Base-by-base conservation (phyloP, 2,888 invertebrate species). In the Cantharis rustica region DNA sequence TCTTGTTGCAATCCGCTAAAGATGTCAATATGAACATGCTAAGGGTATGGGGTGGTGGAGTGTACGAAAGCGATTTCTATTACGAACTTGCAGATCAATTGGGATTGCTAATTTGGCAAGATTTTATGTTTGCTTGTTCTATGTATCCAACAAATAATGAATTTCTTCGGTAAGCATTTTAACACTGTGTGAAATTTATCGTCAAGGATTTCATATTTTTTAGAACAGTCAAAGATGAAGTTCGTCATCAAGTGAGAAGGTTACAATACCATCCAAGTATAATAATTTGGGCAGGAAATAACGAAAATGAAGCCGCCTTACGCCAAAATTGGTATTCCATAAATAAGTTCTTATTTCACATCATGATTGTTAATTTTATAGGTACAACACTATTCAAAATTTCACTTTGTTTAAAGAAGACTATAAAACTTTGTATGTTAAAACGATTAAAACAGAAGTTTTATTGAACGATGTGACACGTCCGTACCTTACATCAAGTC, bases 1-100 rank as follows among this genome's bases (percentile, higher is more conserved):
- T 91, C 79, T 88, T 97, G 1, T 86, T 98, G 61, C 85, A 87
- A 72, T 93, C 95, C 0, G 94, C 94, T 0, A 92, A 91, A 80
- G 92, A 93, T 10, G 93, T 94, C 0, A 92, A 98, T 85, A 97
- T 98, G 95, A 95, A 96, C 84, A 96, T 96, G 93, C 88, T 99
- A 13, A 90, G 99, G n/a, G 95, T 99, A 1, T 99, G 99, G 99
- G 99, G 99, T 23, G 99, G 99, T n/a, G 99, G 98, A 0, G 89
- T 96, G 0, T 99, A 98, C 84, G 98, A 98, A 86, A 93, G 94
- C 0, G 95, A 98, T 81, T 91, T 92, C 75, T 98, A 99, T 88
- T 99, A 99, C 86, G 90, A 93, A 79, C 86, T 93, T 47, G 96
- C 97, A 73, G 98, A 99, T 86, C 91, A 94, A 84, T 89, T 95